A percentile compares a stretch with the other conserved stretches of the same genome.
phyloP scores from a whole-genome alignment of 2,113 vertebrate species.

The Solenodon paradoxus region DNA sequence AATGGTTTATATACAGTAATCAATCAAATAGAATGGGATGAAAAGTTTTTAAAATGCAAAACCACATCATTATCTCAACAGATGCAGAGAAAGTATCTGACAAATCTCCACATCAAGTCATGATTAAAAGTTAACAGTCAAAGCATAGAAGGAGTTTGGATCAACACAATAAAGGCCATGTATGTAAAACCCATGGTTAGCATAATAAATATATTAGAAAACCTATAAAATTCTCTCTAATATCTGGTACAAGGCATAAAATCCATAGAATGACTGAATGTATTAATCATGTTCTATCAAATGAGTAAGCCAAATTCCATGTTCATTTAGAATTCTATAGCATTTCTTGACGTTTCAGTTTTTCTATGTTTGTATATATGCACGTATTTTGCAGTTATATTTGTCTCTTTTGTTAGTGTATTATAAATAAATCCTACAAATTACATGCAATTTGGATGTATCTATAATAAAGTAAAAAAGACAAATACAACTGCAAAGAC shows the following conservation, averaged over 20 bases:
- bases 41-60: not conserved
- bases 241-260: not conserved
- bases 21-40: not conserved
- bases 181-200: not conserved
- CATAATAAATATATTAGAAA: not conserved
- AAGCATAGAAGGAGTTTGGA: not conserved
- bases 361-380: no score
- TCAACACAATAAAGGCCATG: not conserved
- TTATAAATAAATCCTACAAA: no score
- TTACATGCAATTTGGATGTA: no score
- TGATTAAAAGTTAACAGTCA: not conserved
- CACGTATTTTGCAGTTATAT: no score
- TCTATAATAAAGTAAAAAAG: slow-evolving; percentile 41
- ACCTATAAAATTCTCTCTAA: not conserved
- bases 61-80: not conserved
- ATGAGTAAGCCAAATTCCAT: not conserved
- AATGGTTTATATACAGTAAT: not conserved
- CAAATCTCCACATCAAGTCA: not conserved
- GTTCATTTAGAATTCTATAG: slow-evolving; percentile 30
- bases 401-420: no score
- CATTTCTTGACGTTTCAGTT: no score
- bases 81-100: not conserved
- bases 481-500: slow-evolving; percentile 23
- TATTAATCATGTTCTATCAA: not conserved
- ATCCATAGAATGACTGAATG: not conserved